Percentiles rank a stretch among this genome's conserved stretches.
Conservation (phyloP, 2,113 vertebrate species). For the Arenaria interpres region DNA sequence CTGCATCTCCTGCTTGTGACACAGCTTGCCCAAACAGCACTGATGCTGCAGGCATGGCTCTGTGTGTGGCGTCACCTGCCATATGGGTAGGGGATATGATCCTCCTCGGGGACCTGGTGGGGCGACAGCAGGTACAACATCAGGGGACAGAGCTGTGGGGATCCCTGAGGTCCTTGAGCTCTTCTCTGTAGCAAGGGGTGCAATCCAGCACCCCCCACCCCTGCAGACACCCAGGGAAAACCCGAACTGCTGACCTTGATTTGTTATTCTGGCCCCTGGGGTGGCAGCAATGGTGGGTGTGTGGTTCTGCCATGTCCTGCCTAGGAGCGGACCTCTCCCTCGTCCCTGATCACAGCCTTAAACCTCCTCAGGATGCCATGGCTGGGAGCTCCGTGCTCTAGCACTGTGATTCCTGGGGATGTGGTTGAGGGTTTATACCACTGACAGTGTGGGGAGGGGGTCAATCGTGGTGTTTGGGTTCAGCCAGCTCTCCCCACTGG, state of each 20-base stretch:
- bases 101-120: neutral
- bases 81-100: rapidly evolving
- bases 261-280: neutral
- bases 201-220: neutral
- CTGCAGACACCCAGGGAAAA: neutral
- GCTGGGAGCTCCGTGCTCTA: neutral
- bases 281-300: neutral
- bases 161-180: neutral
- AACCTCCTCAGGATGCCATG: rapidly evolving
- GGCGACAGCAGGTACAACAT: no score
- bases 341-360: neutral
- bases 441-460: neutral
- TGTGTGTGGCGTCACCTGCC: rapidly evolving
- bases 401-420: neutral
- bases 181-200: no score
- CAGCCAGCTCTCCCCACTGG: neutral
- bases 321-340: neutral
- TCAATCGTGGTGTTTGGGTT: rapidly evolving
- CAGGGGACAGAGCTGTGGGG: neutral
- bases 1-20: neutral
- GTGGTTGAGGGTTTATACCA: rapidly evolving
- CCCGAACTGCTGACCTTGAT: rapidly evolving
- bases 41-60: rapidly evolving
- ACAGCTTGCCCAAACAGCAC: rapidly evolving
- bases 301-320: neutral